These are phyloP conservation scores for Nomada lathburiana DNA, from an alignment of 2,888 invertebrate species.

Conservation along the genomic window DNA sequence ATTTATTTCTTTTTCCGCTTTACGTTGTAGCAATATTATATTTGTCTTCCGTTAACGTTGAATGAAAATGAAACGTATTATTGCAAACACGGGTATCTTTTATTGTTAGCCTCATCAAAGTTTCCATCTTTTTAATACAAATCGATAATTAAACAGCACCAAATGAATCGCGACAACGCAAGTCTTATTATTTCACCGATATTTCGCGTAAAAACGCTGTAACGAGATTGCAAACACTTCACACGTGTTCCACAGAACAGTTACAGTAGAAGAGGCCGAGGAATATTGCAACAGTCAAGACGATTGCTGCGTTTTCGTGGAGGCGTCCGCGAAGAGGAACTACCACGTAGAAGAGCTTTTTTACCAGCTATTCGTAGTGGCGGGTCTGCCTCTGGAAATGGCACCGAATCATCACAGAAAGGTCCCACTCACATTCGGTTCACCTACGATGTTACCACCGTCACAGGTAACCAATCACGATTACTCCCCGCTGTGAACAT, in stretches of 20 bases:
- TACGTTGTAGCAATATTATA: too few species aligned
- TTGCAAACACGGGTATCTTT: too few species aligned
- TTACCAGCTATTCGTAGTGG: slow-evolving; percentile 92
- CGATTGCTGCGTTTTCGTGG: slow-evolving; percentile 91
- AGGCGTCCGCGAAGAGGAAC: slow-evolving; percentile 93
- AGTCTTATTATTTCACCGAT: neutral
- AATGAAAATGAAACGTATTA: too few species aligned
- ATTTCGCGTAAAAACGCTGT: neutral
- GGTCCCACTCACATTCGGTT: slow-evolving; percentile 89
- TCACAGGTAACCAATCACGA: slow-evolving; percentile 78
- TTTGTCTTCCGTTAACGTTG: too few species aligned
- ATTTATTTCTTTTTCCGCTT: too few species aligned
- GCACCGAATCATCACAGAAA: slow-evolving; percentile 94
- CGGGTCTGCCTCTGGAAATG: slow-evolving; percentile 94
- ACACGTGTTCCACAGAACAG: slow-evolving; percentile 86
- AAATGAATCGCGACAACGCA: neutral
- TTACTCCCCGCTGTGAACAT: neutral
- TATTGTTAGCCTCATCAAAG: too few species aligned
- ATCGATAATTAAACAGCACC: too few species aligned
- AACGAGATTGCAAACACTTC: neutral
- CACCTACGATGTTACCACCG: slow-evolving; percentile 91
- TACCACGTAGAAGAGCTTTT: slow-evolving; percentile 93
- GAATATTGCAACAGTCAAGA: slow-evolving; percentile 92
- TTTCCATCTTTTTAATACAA: neutral
- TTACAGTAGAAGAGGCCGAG: slow-evolving; percentile 91